Percentiles rank a stretch among this genome's conserved stretches.
phyloP scores from a whole-genome alignment of 2,797 vertebrate species.

The Micrastur ruficollis region DNA sequence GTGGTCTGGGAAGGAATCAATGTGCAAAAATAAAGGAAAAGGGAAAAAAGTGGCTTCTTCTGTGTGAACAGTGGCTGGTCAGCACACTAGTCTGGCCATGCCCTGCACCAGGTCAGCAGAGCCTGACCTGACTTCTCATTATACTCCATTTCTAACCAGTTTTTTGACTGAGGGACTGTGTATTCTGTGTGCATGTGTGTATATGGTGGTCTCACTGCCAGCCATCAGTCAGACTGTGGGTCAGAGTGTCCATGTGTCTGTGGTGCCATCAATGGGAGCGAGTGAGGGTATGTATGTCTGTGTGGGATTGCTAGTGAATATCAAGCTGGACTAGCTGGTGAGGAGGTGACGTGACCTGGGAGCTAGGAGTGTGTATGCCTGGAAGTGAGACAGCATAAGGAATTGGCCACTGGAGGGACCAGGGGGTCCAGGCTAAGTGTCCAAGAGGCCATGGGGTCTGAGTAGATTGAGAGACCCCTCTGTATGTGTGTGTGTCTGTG shows the following conservation, averaged over 20 bases:
- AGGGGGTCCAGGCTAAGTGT: neutral
- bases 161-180: neutral
- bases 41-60: rapidly evolving
- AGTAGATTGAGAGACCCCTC: neutral
- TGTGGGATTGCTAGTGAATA: neutral
- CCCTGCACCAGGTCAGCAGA: neutral
- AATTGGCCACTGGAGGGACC: neutral
- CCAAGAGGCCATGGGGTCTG: neutral
- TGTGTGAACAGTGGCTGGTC: neutral
- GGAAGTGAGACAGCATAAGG: neutral
- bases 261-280: neutral
- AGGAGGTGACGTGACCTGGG: neutral
- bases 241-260: neutral
- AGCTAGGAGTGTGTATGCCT: neutral
- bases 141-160: neutral
- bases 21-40: neutral
- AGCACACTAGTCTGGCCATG: neutral
- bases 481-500: neutral
- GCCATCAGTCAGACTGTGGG: neutral
- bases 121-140: neutral
- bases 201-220: neutral
- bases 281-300: neutral
- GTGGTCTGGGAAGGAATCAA: neutral
- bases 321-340: neutral
- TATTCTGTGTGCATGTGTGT: neutral